These are phyloP conservation scores for Phaethon lepturus DNA, from an alignment of 2,113 vertebrate genomes.

Conservation along the genomic window DNA sequence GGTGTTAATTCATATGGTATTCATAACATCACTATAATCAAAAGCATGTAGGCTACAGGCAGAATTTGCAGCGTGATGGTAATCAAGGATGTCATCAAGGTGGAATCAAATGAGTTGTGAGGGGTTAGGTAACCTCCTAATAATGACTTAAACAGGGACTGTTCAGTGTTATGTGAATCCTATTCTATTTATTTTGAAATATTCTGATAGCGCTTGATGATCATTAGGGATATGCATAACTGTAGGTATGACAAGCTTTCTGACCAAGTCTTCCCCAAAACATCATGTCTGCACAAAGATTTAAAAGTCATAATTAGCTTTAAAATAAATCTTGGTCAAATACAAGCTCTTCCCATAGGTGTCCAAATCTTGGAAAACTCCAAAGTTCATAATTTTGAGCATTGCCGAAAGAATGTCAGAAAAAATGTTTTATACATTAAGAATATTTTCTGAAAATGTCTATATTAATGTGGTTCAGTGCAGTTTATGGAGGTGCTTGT, in stretches of 20 bases:
- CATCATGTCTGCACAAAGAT: neutral
- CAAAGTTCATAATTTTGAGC: neutral
- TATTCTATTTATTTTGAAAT: neutral
- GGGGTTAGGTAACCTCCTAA: neutral
- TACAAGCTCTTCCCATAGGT: neutral
- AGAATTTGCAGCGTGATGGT: neutral
- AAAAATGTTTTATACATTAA: neutral
- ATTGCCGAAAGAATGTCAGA: neutral
- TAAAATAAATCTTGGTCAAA: neutral
- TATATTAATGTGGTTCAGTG: neutral
- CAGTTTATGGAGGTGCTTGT: fast-evolving
- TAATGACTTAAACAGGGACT: neutral
- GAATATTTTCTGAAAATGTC: neutral
- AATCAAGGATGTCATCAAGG: neutral
- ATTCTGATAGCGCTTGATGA: neutral
- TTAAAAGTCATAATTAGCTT: neutral
- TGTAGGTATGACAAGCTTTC: neutral
- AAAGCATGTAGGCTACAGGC: neutral
- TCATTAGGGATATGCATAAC: neutral
- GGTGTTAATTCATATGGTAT: neutral
- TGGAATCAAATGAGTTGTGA: neutral
- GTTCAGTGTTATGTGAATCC: neutral
- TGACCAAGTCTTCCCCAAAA: neutral
- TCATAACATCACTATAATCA: neutral
- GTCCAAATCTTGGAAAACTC: neutral